Conservation (phyloP, 1,140 invertebrate species). For the Orius laevigatus region DNA sequence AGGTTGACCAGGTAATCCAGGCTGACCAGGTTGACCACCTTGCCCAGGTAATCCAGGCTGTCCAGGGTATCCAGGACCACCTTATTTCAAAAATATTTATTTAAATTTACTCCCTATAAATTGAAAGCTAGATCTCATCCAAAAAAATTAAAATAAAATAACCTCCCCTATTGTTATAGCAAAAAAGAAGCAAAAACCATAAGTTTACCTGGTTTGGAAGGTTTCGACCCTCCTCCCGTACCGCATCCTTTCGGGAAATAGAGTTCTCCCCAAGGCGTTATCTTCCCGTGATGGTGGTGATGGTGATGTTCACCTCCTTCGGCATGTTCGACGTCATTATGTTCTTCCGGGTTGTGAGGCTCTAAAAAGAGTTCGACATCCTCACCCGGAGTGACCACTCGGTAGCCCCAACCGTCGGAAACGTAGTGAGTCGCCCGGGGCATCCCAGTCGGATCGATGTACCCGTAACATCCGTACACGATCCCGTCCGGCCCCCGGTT, state of each 20-base stretch:
- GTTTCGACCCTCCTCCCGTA: not conserved
- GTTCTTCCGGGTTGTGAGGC: slow-evolving; percentile 19
- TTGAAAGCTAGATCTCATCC: too few species aligned
- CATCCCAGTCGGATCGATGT: slow-evolving; percentile 47
- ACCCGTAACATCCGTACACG: slow-evolving; percentile 63
- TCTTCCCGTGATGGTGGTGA: slow-evolving; percentile 33
- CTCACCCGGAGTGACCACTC: slow-evolving; percentile 47
- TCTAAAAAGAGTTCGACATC: slow-evolving; percentile 49
- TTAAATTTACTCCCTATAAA: not conserved
- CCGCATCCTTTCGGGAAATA: slow-evolving; percentile 43
- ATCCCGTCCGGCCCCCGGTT: slow-evolving; percentile 50
- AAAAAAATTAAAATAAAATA: too few species aligned
- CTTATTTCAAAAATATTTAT: too few species aligned
- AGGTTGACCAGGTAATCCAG: slow-evolving; percentile 20
- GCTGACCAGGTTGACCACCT: slow-evolving; percentile 16
- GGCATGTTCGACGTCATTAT: slow-evolving; percentile 7
- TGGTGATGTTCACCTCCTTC: slow-evolving; percentile 20
- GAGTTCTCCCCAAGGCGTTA: slow-evolving; percentile 39
- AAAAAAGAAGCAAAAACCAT: too few species aligned
- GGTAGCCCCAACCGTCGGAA: slow-evolving; percentile 58
- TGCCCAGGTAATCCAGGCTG: slow-evolving; percentile 18
- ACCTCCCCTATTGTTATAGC: too few species aligned
- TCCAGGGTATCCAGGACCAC: slow-evolving; percentile 19
- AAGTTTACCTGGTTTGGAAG: too few species aligned
- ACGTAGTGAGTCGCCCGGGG: slow-evolving; percentile 54